A percentile compares a stretch with the other conserved stretches of the same genome.
These are phyloP conservation scores for Piaya cayana DNA, from an alignment of 2,113 vertebrate genomes.

Conservation along the genomic window DNA sequence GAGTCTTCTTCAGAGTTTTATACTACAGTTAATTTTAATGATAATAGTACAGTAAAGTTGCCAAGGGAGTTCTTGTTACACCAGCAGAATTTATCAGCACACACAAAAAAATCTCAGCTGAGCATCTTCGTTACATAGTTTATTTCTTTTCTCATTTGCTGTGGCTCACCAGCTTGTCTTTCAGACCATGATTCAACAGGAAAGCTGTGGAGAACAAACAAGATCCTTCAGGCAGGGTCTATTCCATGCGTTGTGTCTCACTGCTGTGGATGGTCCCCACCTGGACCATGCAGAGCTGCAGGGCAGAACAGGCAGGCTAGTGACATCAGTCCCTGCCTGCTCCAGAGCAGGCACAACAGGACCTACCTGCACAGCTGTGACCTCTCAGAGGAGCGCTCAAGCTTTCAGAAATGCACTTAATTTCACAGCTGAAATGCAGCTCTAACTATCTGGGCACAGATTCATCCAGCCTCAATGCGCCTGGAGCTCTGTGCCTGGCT, in stretches of 20 bases:
- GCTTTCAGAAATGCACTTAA: constrained; percentile 51
- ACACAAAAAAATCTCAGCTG: neutral
- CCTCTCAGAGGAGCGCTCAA: constrained; percentile 25
- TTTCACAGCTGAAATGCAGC: constrained; percentile 39
- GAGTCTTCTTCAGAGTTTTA: constrained; percentile 20
- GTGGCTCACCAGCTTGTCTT: neutral
- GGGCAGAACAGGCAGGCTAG: neutral
- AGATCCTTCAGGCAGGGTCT: neutral
- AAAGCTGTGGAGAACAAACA: neutral
- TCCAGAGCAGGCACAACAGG: neutral
- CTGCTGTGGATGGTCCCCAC: neutral
- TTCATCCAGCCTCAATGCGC: constrained; percentile 27
- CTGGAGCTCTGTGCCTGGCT: constrained; percentile 4
- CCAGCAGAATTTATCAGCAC: neutral
- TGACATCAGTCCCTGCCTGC: neutral
- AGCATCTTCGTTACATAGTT: neutral
- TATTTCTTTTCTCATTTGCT: neutral
- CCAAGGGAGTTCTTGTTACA: neutral
- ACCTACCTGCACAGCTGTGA: neutral
- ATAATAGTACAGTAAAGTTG: constrained; percentile 5
- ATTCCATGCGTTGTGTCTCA: neutral
- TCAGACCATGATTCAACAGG: neutral
- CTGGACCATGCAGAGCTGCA: neutral
- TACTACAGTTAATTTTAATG: neutral
- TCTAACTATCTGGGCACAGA: constrained; percentile 31